Evolutionary conservation across 2,113 vertebrate genomes (phyloP), one percentile per base, ranked within the genome.

Genomic region (Upupa epops): DNA sequence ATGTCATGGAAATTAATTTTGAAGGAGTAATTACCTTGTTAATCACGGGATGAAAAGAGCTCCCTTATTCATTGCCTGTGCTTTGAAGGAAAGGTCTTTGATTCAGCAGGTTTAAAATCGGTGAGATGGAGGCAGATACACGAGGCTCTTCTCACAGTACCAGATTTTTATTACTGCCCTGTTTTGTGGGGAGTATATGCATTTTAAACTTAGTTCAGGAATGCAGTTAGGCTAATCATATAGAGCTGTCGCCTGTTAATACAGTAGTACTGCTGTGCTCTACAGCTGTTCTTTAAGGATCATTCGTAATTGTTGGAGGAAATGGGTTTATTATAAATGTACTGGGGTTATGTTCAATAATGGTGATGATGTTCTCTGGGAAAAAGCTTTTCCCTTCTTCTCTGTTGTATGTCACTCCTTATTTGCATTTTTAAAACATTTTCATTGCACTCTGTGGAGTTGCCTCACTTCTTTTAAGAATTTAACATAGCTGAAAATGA

Each of bases 11-110:
- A 95, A 96, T 97, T 94, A 93, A 51, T 77, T 96, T 91, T 89
- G 93, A 96, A 95, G 64, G 96, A 96, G 95, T 95, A 78, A 87
- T 96, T 96, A 96, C 86, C 78, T 79, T 92, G 87, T 92, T 96
- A 95, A 96, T 95, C 31, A 32, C 64, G 59, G 68, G 89, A 96
- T 88, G 79, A n/a, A 91, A 96, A 68, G 81, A 46, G 2, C 29
- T 95, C 65, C 36, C 54, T 82, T 59, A 11, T 78, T 96, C 79
- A 64, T 61, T 91, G 61, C 48, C 55, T 94, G 58, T 88, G 46
- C 78, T 96, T 92, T 92, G 74, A 92, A 95, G 79, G 89, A 61
- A 84, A 92, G 80, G 76, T 85, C 85, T 72, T 92, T 76, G 61
- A 56, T 96, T 96, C 80, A 89, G 65, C 49, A 83, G 52, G 72